Evolutionary conservation across 1,140 invertebrate genomes (phyloP).

Genomic region (Procambarus clarkii): DNA sequence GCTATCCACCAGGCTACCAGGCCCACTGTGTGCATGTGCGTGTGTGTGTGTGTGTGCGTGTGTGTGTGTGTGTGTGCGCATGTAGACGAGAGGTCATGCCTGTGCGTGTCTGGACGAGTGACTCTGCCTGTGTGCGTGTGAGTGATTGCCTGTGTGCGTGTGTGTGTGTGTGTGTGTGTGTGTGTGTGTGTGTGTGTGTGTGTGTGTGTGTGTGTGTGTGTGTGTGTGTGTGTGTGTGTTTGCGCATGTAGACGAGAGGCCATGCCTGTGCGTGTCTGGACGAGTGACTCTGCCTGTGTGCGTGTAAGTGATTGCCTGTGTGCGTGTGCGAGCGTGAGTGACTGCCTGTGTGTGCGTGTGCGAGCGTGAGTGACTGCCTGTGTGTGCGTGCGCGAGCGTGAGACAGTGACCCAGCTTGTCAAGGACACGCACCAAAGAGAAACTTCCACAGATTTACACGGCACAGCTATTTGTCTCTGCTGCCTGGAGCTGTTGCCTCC

Average conservation of each 20-base stretch:
- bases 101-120: neutral
- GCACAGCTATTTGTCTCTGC: no score
- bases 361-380: neutral
- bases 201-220: neutral
- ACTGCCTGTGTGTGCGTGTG: neutral
- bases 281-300: neutral
- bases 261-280: neutral
- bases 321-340: neutral
- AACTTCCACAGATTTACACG: neutral
- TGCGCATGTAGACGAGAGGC: neutral
- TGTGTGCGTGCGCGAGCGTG: neutral
- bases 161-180: slow-evolving; percentile 2
- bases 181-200: neutral
- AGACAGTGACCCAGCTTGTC: no score
- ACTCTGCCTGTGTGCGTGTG: neutral
- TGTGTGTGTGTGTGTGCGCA: neutral
- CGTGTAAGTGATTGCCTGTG: neutral
- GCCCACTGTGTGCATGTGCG: no score
- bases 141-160: neutral
- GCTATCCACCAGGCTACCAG: no score
- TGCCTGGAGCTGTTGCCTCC: neutral
- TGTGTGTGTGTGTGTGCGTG: neutral
- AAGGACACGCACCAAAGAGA: no score
- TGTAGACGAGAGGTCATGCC: neutral
- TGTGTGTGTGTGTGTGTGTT: neutral